phyloP scores from a whole-genome alignment of 2,888 invertebrate species.

The Xiphydria camelus region DNA sequence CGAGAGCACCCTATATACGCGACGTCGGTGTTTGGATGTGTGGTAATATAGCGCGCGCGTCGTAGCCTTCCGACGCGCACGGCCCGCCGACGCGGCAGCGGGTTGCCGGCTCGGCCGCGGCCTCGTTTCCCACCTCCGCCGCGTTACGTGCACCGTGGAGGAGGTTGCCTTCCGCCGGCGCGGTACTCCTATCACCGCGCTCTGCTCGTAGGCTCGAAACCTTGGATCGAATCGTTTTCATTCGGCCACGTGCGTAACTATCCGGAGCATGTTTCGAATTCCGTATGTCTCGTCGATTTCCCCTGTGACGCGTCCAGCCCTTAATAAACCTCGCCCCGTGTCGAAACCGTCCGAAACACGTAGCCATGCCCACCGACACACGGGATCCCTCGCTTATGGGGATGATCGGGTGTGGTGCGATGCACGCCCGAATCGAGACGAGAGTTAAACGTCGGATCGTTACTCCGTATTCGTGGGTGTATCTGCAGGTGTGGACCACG shows the following conservation, averaged over 20 bases:
- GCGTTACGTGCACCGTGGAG: neutral
- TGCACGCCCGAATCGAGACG: conserved; percentile 13
- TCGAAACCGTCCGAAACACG: conserved; percentile 14
- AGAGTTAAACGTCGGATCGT: too few species aligned
- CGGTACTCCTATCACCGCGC: neutral
- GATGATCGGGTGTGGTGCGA: too few species aligned
- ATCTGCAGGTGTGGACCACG: too few species aligned
- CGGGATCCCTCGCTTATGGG: too few species aligned
- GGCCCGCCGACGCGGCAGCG: too few species aligned
- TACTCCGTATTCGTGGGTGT: too few species aligned
- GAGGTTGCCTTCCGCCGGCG: too few species aligned
- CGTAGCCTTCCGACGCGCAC: conserved; percentile 11
- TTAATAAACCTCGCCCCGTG: conserved; percentile 31
- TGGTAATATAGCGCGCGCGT: conserved; percentile 20
- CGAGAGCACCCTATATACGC: conserved; percentile 15
- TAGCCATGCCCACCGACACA: conserved; percentile 7
- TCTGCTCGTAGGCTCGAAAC: neutral
- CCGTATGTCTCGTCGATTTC: conserved; percentile 23
- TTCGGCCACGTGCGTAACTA: too few species aligned
- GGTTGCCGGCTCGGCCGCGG: neutral
- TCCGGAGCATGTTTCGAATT: neutral
- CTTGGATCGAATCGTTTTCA: too few species aligned
- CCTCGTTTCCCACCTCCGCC: neutral
- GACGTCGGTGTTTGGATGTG: too few species aligned
- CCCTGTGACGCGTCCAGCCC: conserved; percentile 26